Evolutionary conservation across 2,888 invertebrate species (phyloP).

Genomic region (Nemotelus pantherinus): DNA sequence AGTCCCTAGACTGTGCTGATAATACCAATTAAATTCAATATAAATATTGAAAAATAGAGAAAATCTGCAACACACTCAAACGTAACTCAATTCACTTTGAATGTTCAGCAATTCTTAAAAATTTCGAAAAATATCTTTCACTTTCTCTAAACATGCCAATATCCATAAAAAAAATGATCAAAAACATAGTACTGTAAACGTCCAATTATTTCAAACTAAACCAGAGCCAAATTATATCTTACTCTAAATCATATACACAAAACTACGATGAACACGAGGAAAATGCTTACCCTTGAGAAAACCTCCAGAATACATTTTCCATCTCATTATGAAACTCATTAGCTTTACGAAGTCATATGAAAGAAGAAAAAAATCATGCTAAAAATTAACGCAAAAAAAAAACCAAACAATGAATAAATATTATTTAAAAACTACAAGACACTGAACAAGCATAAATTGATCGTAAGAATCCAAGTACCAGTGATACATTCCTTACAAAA

Average conservation of each 20-base stretch:
- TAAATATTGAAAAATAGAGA: no score
- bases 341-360: slow-evolving; percentile 29
- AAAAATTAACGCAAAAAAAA: background rate
- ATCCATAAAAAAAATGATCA: no score
- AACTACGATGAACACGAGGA: background rate
- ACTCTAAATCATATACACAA: background rate
- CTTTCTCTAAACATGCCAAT: no score
- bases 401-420: background rate
- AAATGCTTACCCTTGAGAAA: background rate
- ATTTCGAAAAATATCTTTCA: no score
- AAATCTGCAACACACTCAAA: no score
- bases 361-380: slow-evolving; percentile 25
- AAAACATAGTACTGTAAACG: no score
- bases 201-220: no score
- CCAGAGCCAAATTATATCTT: background rate
- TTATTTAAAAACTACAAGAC: background rate
- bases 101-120: no score
- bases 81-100: no score
- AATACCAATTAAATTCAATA: no score
- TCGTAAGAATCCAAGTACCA: slow-evolving; percentile 37
- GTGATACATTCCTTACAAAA: slow-evolving; percentile 48
- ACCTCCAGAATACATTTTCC: background rate
- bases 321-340: slow-evolving; percentile 10
- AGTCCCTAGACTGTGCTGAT: no score
- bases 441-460: background rate